These are phyloP conservation scores for Drosophila watanabei DNA, from an alignment of 1,140 invertebrate species.

Conservation along the genomic window DNA sequence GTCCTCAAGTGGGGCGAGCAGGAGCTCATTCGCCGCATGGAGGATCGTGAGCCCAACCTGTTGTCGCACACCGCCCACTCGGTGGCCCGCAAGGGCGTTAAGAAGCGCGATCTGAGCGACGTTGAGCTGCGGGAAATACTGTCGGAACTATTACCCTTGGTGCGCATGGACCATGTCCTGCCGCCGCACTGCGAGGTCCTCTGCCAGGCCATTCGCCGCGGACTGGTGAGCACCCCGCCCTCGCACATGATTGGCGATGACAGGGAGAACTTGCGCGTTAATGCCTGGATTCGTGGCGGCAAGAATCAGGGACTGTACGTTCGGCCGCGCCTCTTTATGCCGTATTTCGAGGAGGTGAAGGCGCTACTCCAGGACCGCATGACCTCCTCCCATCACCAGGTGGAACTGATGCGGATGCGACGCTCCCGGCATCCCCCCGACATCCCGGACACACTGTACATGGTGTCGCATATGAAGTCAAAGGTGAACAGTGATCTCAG, in stretches of 20 bases:
- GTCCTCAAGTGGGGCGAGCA: constrained; percentile 97
- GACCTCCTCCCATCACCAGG: constrained; percentile 88
- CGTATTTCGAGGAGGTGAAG: constrained; percentile 97
- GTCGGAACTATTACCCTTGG: constrained; percentile 92
- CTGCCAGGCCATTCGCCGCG: constrained; percentile 92
- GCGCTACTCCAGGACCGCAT: constrained; percentile 93
- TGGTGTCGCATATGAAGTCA: constrained; percentile 89
- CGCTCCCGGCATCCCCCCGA: constrained; percentile 90
- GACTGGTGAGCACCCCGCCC: constrained; percentile 93
- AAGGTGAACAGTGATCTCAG: constrained; percentile 86
- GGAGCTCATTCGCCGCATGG: constrained; percentile 92
- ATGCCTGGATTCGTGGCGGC: constrained; percentile 93
- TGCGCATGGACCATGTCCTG: constrained; percentile 95
- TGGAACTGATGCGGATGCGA: constrained; percentile 91
- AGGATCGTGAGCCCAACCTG: constrained; percentile 96
- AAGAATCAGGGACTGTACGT: constrained; percentile 94
- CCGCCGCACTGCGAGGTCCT: constrained; percentile 94
- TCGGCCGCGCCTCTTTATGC: constrained; percentile 95
- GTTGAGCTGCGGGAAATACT: constrained; percentile 95
- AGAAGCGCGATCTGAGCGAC: constrained; percentile 94
- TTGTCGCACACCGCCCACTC: constrained; percentile 96
- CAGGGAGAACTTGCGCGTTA: constrained; percentile 90
- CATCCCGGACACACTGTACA: constrained; percentile 97
- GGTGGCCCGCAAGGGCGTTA: constrained; percentile 93
- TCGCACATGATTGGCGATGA: constrained; percentile 94